Evolutionary conservation across 2,113 vertebrate species (phyloP).

Genomic region (Rhinogobius similis): DNA sequence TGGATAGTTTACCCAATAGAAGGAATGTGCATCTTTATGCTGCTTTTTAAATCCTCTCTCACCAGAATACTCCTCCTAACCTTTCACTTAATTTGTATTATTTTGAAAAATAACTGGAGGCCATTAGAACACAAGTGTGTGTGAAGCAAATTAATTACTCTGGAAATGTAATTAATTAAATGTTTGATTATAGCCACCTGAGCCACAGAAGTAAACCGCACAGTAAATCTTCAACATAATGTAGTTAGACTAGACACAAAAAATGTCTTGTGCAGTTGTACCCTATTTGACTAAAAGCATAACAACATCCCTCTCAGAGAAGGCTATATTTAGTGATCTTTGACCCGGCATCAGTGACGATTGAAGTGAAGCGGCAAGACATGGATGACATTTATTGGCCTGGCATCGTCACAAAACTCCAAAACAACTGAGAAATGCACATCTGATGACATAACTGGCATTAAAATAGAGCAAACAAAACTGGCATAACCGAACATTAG

Average conservation of each 20-base stretch:
- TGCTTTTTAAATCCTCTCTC: too few species aligned
- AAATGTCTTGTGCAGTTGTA: background rate
- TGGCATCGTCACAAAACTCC: background rate
- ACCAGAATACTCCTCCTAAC: background rate
- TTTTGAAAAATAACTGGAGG: background rate
- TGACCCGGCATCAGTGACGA: background rate
- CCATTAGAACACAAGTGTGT: background rate
- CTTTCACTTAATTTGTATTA: background rate
- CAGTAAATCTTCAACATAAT: background rate
- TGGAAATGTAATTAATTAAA: background rate
- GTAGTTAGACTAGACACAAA: background rate
- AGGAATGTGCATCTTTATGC: too few species aligned
- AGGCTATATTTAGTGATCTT: conserved; percentile 1
- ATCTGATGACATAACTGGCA: background rate
- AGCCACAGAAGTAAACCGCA: background rate
- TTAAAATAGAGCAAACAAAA: background rate
- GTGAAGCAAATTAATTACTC: background rate
- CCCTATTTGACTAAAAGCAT: background rate
- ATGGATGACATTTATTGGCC: background rate
- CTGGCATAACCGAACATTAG: background rate
- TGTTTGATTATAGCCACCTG: background rate
- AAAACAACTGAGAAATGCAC: background rate
- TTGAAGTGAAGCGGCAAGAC: background rate
- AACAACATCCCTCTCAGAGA: background rate
- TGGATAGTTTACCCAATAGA: too few species aligned